phyloP scores from a whole-genome alignment of 2,888 invertebrate species.

The Volucella zonaria region DNA sequence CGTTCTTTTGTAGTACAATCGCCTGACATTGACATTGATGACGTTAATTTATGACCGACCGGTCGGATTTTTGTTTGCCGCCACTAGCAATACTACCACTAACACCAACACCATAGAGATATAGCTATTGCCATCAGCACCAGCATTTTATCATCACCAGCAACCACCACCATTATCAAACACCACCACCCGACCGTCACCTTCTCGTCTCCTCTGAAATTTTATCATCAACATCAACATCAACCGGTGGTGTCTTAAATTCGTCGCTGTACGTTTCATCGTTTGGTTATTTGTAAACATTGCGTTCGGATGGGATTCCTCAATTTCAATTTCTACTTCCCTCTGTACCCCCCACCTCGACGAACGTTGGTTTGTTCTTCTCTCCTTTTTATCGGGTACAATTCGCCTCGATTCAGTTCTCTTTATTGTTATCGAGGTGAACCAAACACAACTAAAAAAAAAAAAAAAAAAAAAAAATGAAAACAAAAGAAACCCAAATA shows the following conservation, averaged over 20 bases:
- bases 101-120: slow-evolving; percentile 14
- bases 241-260: slow-evolving; percentile 65
- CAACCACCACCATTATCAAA: slow-evolving; percentile 1
- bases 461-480: neutral
- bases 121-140: neutral
- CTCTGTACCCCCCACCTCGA: neutral
- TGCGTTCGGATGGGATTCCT: slow-evolving; percentile 52
- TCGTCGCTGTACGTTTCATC: slow-evolving; percentile 38
- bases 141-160: neutral
- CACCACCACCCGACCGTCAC: neutral
- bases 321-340: slow-evolving; percentile 11
- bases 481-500: too few relatives aligned
- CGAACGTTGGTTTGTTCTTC: slow-evolving; percentile 14
- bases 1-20: slow-evolving; percentile 54
- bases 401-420: slow-evolving; percentile 8
- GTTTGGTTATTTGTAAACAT: slow-evolving; percentile 69
- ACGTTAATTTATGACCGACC: slow-evolving; percentile 67
- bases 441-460: slow-evolving; percentile 12
- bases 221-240: slow-evolving; percentile 54
- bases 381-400: slow-evolving; percentile 23
- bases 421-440: slow-evolving; percentile 40
- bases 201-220: slow-evolving; percentile 10
- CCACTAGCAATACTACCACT: slow-evolving; percentile 23
- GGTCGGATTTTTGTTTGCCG: slow-evolving; percentile 54
- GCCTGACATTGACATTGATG: slow-evolving; percentile 71